These are phyloP conservation scores for Acrocyrtus sp. DNA, from an alignment of 2,888 invertebrate genomes.

Conservation along the genomic window DNA sequence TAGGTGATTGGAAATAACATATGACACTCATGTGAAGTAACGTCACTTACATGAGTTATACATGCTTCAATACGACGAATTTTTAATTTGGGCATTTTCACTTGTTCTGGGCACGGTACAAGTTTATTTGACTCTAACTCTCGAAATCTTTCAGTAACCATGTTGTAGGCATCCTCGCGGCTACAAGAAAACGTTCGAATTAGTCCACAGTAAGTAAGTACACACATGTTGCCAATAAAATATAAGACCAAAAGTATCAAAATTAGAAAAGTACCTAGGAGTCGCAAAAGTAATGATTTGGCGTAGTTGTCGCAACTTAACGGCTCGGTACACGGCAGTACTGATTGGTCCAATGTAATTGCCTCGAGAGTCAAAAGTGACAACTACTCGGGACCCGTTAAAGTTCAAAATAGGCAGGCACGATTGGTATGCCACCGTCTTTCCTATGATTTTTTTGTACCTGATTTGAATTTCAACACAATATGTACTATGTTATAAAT, in stretches of 20 bases:
- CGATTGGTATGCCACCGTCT: conserved; percentile 18
- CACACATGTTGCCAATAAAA: neutral
- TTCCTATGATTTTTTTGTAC: conserved; percentile 50
- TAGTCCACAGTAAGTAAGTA: too few species aligned
- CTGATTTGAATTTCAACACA: conserved; percentile 13
- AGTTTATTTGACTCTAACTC: conserved; percentile 63
- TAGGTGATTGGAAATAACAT: too few species aligned
- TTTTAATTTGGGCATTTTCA: conserved; percentile 71
- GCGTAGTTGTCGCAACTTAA: conserved; percentile 75
- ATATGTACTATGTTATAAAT: neutral
- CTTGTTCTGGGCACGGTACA: conserved; percentile 67
- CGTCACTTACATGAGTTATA: conserved; percentile 72
- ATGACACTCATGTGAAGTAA: too few species aligned
- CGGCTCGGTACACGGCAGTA: conserved; percentile 74
- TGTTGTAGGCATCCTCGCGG: conserved; percentile 64
- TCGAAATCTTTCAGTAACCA: conserved; percentile 64
- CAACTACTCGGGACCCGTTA: conserved; percentile 54
- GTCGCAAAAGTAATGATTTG: conserved; percentile 71
- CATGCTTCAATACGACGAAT: conserved; percentile 70
- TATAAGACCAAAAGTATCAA: neutral
- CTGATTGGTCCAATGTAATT: conserved; percentile 55
- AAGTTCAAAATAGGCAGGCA: conserved; percentile 54
- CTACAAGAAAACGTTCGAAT: conserved; percentile 43
- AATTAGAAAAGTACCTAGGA: conserved; percentile 67
- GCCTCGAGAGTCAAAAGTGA: conserved; percentile 56